phyloP scores from a whole-genome alignment of 2,113 vertebrate species.

The Phrynosoma platyrhinos region DNA sequence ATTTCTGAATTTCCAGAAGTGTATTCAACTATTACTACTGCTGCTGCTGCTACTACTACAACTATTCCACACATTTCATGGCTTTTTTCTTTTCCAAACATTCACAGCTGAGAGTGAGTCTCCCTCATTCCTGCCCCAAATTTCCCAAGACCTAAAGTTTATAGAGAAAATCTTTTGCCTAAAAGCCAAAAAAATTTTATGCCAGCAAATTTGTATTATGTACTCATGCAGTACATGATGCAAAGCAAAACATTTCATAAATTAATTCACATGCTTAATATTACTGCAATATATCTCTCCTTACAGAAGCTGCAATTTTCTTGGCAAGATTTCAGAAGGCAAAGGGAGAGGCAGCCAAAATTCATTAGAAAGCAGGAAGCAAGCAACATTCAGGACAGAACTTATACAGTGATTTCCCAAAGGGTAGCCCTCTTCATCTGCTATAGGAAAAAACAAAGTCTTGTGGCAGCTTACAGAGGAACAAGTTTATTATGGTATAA shows the following conservation, averaged over 20 bases:
- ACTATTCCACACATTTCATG: too few species aligned
- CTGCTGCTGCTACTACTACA: too few species aligned
- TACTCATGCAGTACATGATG: background rate
- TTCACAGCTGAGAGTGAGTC: background rate
- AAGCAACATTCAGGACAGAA: background rate
- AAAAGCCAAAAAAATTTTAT: background rate
- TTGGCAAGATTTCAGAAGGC: background rate
- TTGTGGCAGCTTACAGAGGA: background rate
- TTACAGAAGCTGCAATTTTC: conserved; percentile 16
- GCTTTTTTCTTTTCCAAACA: background rate
- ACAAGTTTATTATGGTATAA: background rate
- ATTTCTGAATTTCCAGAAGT: background rate
- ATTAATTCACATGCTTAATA: conserved; percentile 1
- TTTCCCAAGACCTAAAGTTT: background rate
- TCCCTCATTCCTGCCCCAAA: background rate
- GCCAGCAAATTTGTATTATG: conserved; percentile 9
- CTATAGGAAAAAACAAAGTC: background rate
- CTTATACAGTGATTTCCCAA: background rate
- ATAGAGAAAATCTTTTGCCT: background rate
- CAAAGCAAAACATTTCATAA: conserved; percentile 17
- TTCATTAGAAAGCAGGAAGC: background rate
- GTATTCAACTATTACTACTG: background rate
- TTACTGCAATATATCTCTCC: conserved; percentile 1
- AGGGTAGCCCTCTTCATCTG: background rate
- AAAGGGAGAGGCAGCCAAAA: background rate